A percentile compares a stretch with the other conserved stretches of the same genome.
These are phyloP conservation scores for Leptopilina drosophilae DNA, from an alignment of 2,888 invertebrate genomes.

Conservation along the genomic window DNA sequence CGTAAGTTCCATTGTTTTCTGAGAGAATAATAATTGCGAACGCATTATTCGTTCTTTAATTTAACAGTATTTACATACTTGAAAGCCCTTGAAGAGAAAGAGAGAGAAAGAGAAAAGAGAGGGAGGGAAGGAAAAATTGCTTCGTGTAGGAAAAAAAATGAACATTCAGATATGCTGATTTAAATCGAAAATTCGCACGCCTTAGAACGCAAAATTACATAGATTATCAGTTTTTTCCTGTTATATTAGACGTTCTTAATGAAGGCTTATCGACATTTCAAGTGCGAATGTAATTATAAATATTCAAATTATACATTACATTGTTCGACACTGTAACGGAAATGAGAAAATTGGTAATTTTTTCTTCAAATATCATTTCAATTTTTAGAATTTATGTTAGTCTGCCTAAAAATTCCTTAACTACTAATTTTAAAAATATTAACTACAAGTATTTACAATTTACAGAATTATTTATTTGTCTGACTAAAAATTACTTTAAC, in stretches of 20 bases:
- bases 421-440: no score
- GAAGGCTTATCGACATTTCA: conserved; percentile 7
- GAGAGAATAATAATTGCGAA: conserved; percentile 12
- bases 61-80: conserved; percentile 22
- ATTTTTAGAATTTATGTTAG: no score
- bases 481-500: no score
- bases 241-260: neutral
- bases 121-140: neutral
- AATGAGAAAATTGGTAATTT: neutral
- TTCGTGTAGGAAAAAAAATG: conserved; percentile 19
- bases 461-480: no score
- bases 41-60: conserved; percentile 24
- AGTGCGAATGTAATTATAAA: neutral
- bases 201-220: conserved; percentile 5
- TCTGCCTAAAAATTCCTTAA: no score
- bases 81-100: neutral
- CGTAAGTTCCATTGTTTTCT: neutral
- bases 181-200: conserved; percentile 3
- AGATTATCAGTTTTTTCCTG: conserved; percentile 25
- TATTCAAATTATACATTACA: neutral
- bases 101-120: neutral
- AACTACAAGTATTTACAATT: no score
- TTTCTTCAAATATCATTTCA: no score
- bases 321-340: no score
- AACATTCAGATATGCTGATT: conserved; percentile 21